Percentiles rank a stretch among this genome's conserved stretches.
phyloP scores from a whole-genome alignment of 1,140 invertebrate species.

The Hyles euphorbiae region DNA sequence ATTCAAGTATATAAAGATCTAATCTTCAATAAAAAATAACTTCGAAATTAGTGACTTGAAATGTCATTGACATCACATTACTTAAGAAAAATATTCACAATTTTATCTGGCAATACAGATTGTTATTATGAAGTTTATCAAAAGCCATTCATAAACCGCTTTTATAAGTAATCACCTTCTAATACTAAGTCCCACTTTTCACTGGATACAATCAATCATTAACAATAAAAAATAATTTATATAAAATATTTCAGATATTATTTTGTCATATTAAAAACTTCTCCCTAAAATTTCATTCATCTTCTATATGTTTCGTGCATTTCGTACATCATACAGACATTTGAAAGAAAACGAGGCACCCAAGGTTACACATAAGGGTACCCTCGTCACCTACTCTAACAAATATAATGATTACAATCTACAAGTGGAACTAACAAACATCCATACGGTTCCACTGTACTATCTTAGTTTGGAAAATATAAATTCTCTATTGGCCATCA shows the following conservation, averaged over 20 bases:
- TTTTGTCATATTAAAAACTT: conserved; percentile 47
- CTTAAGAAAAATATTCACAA: conserved; percentile 73
- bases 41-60: conserved; percentile 64
- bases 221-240: conserved; percentile 70
- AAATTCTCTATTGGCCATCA: conserved; percentile 22
- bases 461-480: conserved; percentile 25
- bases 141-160: conserved; percentile 49
- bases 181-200: conserved; percentile 67
- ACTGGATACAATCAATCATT: conserved; percentile 66
- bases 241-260: conserved; percentile 62
- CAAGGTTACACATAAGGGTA: conserved; percentile 69
- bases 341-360: conserved; percentile 70
- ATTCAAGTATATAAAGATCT: conserved; percentile 63
- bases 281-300: conserved; percentile 62
- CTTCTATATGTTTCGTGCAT: conserved; percentile 78
- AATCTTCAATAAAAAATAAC: conserved; percentile 67
- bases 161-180: conserved; percentile 49
- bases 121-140: conserved; percentile 59
- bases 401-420: conserved; percentile 66
- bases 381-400: conserved; percentile 75
- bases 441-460: conserved; percentile 39
- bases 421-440: conserved; percentile 45
- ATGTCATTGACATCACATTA: conserved; percentile 69
- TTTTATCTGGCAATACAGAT: conserved; percentile 75
- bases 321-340: conserved; percentile 77